These are phyloP conservation scores for Nysson spinosus DNA, from an alignment of 2,888 invertebrate genomes.

Conservation along the genomic window DNA sequence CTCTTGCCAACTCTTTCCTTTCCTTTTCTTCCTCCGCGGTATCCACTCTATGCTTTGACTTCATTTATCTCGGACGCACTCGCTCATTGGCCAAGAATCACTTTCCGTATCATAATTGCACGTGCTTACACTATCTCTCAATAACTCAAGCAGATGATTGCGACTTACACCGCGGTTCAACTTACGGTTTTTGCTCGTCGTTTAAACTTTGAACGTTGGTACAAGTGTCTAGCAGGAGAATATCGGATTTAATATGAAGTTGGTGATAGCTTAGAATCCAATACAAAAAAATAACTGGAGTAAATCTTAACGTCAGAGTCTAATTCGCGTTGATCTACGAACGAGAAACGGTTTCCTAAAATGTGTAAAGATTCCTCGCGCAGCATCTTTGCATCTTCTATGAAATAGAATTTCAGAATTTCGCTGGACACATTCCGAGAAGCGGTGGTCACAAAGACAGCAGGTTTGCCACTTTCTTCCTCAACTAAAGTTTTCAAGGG, in stretches of 20 bases:
- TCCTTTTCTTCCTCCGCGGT: conserved; percentile 19
- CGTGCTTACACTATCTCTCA: conserved; percentile 67
- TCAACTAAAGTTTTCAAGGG: conserved; percentile 52
- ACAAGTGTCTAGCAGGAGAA: too few species aligned
- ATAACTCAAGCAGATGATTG: conserved; percentile 65
- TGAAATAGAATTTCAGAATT: conserved; percentile 55
- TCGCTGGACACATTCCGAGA: conserved; percentile 49
- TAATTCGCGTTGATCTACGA: too few species aligned
- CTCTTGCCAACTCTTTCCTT: conserved; percentile 29
- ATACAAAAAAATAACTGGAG: too few species aligned
- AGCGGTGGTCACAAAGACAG: conserved; percentile 59
- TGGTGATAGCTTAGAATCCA: too few species aligned
- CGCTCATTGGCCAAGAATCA: conserved; percentile 65
- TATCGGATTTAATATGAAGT: too few species aligned
- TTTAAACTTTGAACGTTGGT: too few species aligned
- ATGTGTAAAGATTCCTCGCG: conserved; percentile 16
- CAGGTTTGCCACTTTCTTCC: conserved; percentile 49
- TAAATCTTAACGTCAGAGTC: too few species aligned
- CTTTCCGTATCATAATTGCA: conserved; percentile 74
- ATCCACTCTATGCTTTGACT: conserved; percentile 41
- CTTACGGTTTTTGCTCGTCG: too few species aligned
- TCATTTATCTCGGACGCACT: conserved; percentile 58
- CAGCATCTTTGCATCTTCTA: conserved; percentile 35
- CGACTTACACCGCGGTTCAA: conserved; percentile 26
- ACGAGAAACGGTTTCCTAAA: not conserved